Base-by-base conservation (phyloP, 2,888 invertebrate genomes). In the Amphimallon solstitiale region DNA sequence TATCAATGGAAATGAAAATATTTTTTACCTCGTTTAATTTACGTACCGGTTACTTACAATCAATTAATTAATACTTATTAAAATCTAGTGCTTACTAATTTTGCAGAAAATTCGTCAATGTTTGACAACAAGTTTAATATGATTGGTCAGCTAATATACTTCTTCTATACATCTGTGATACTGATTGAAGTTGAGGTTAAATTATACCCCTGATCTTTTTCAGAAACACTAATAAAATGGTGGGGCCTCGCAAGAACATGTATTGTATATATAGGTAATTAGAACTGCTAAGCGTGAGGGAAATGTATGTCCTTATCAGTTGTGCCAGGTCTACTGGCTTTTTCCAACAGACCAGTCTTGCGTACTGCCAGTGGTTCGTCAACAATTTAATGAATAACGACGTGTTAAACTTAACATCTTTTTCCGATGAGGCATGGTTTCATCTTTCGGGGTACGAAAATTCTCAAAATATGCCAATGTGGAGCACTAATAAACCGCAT, bases 161-260 rank as follows among this genome's bases (percentile, higher is more conserved):
- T 54, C 54, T 54, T 38, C 38, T 21, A 19, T 54, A 54, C 54
- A 37, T 54, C 54, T 54, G 54, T 21, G 12, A 38, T 38, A 54
- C 54, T 54, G 54, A 37, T 17, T 34, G 17, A 38, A 5, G 54
- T 38, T 54, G 37, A 40, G 19, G 54, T 54, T 54, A 38, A 54
- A 54, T 54, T 54, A 14, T 54, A 45, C 45, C 40, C 19, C 12
- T 54, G 54, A 54, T 54, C 34, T 38, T 38, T 38, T 54, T 19
- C 54, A 54, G 12, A 37, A 38, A 21, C 54, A n/a, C 21, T 19
- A 37, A 23, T 29, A 5, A 4, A n/a, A 34, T 17, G 21, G 54
- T 54, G 54, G 54, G 54, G 54, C 37, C 21, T 54, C 38, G 37
- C 35, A 17, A 19, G 15, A 5, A 21, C 38, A 38, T 54, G 38